These are phyloP conservation scores for Natrix natrix DNA, from an alignment of 2,797 vertebrate genomes.

Conservation along the genomic window DNA sequence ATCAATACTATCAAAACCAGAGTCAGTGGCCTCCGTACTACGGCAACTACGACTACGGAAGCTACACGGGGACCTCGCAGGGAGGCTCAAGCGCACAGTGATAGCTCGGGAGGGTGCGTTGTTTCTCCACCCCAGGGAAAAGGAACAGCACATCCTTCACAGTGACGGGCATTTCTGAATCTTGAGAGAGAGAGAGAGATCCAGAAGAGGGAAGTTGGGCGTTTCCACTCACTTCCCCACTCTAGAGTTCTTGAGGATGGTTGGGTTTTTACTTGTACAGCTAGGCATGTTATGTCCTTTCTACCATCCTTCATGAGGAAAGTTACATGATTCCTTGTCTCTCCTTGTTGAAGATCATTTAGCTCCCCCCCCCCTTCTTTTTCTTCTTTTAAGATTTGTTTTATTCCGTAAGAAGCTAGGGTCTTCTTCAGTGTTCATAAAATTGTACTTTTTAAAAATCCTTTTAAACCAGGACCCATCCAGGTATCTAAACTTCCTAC, in stretches of 20 bases:
- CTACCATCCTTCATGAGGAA: slow-evolving; percentile 12
- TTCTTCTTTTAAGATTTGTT: background rate
- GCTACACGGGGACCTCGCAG: slow-evolving; percentile 70
- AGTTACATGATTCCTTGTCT: slow-evolving; percentile 19
- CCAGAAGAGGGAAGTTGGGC: background rate
- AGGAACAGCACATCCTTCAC: slow-evolving; percentile 3
- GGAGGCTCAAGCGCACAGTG: slow-evolving; percentile 73
- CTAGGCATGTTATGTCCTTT: slow-evolving; percentile 32
- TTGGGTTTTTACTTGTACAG: slow-evolving; percentile 32
- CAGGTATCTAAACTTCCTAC: background rate
- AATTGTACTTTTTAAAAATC: slow-evolving; percentile 13
- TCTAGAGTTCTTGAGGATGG: slow-evolving; percentile 22
- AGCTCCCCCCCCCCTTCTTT: background rate
- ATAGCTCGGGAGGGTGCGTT: slow-evolving; percentile 15
- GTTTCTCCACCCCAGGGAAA: background rate
- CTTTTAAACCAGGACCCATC: background rate
- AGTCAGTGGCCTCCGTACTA: slow-evolving; percentile 93
- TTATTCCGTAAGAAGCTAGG: background rate
- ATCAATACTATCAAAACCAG: slow-evolving; percentile 94
- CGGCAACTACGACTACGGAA: slow-evolving; percentile 83
- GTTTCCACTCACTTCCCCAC: background rate
- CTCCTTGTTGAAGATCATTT: slow-evolving; percentile 22
- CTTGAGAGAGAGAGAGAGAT: background rate
- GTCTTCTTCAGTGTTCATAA: background rate
- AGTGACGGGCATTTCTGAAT: background rate